Base-by-base conservation (phyloP, 2,113 vertebrate genomes). In the Dinomys branickii region DNA sequence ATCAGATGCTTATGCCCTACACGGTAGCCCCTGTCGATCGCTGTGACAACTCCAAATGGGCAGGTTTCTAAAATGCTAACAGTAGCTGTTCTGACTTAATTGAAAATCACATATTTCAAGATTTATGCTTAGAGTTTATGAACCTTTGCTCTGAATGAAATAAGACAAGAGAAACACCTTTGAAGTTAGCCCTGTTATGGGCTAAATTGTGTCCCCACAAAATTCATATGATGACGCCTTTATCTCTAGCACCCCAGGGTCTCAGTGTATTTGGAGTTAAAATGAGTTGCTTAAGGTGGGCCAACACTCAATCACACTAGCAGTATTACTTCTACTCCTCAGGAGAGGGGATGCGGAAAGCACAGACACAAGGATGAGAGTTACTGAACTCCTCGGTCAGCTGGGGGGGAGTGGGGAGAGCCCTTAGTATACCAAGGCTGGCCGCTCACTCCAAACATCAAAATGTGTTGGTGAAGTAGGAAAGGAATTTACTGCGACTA, bases 61-160 rank as follows among this genome's bases (percentile, higher is more conserved):
- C 16, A 85, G 38, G 20, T 71, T 71, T 96, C 59, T 84, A 50
- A 92, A 75, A 41, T 50, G 20, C 54, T 50, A 26, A 54, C 17
- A 59, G 67, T 24, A 63, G 30, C 52, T 63, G 3, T 90, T 78
- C 44, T 92, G 77, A 7, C 22, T 87, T 94, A 28, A 22, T 3
- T 84, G 63, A 88, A 94, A 93, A 61, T 1, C 44, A 81, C 69
- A 85, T 56, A 91, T 85, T 91, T 87, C 24, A 93, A 94, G 69
- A 91, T 85, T 78, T 88, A 89, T 81, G 26, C 38, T 75, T 77
- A 17, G 54, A 59, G 47, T 28, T 77, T 77, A 81, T 44, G 56
- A n/a, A 71, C 85, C 52, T 90, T 95, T 93, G 50, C 61, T 91
- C 47, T 90, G 59, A 93, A 67, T 71, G 28, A 54, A 80, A 94